These are phyloP conservation scores for Cynodonichthys magdalenae DNA, from an alignment of 2,797 vertebrate species.

Conservation along the genomic window DNA sequence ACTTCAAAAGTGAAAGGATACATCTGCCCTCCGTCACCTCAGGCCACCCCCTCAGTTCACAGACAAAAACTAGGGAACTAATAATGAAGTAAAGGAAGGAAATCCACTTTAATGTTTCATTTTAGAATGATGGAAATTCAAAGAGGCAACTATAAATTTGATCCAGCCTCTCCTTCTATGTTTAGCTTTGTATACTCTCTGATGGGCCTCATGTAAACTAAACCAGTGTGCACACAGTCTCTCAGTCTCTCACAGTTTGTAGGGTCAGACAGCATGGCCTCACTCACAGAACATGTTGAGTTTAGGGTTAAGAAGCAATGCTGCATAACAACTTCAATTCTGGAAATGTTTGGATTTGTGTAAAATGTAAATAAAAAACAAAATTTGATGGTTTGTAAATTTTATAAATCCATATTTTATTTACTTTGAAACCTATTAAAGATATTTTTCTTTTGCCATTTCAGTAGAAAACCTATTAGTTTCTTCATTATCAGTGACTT, in stretches of 20 bases:
- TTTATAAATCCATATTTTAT: no score
- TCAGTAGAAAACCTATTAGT: no score
- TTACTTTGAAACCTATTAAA: no score
- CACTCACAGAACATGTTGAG: slow-evolving; percentile 22
- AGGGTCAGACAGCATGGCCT: not conserved
- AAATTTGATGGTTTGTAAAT: no score
- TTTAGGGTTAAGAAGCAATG: slow-evolving; percentile 29
- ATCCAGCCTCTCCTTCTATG: not conserved
- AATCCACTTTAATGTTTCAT: not conserved
- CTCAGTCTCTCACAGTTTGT: slow-evolving; percentile 16
- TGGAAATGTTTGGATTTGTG: no score
- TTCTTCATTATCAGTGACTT: no score
- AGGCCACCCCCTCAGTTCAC: slow-evolving; percentile 65
- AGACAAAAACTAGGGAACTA: slow-evolving; percentile 23
- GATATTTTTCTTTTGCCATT: no score
- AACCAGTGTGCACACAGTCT: slow-evolving; percentile 20
- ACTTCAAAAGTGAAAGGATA: slow-evolving; percentile 69
- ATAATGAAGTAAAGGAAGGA: not conserved
- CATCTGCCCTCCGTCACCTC: slow-evolving; percentile 66
- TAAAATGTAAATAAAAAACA: no score
- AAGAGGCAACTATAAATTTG: slow-evolving; percentile 5
- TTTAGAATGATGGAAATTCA: slow-evolving; percentile 3
- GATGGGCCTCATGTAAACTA: slow-evolving; percentile 55
- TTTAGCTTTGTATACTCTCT: slow-evolving; percentile 21
- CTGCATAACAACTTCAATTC: no score